Evolutionary conservation across 2,797 vertebrate species (phyloP).

Genomic region (Microctenopoma steveboyesi): DNA sequence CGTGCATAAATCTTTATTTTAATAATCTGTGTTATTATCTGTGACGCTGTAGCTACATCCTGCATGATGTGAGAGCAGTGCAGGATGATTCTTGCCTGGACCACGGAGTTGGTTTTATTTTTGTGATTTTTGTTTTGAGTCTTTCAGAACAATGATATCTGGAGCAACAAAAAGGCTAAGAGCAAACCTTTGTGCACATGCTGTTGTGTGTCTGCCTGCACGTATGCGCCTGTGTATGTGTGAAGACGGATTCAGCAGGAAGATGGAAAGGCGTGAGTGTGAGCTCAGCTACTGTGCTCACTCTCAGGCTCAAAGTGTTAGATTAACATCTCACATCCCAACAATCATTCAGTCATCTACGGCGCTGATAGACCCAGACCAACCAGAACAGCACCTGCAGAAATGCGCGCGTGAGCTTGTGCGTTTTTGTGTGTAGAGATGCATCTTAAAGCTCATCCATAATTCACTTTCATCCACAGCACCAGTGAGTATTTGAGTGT

Average conservation of each 20-base stretch:
- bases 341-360: conserved; percentile 30
- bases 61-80: conserved; percentile 31
- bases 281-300: conserved; percentile 39
- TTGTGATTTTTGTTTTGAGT: not conserved
- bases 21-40: conserved; percentile 1
- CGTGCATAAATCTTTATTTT: conserved; percentile 12
- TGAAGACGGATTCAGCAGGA: conserved; percentile 42
- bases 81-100: conserved; percentile 11
- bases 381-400: conserved; percentile 15
- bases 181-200: not conserved
- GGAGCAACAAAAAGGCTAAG: conserved; percentile 7
- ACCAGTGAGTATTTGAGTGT: conserved; percentile 1
- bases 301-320: conserved; percentile 50
- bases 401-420: conserved; percentile 27
- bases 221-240: conserved; percentile 1
- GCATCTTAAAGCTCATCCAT: conserved; percentile 42
- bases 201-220: not conserved
- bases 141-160: not conserved
- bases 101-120: conserved; percentile 1
- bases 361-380: conserved; percentile 27
- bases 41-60: conserved; percentile 12
- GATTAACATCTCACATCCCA: conserved; percentile 62
- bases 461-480: conserved; percentile 46
- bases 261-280: conserved; percentile 52
- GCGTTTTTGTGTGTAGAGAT: conserved; percentile 4